Conservation (phyloP, 2,888 invertebrate species). For the Mamestra brassicae region DNA sequence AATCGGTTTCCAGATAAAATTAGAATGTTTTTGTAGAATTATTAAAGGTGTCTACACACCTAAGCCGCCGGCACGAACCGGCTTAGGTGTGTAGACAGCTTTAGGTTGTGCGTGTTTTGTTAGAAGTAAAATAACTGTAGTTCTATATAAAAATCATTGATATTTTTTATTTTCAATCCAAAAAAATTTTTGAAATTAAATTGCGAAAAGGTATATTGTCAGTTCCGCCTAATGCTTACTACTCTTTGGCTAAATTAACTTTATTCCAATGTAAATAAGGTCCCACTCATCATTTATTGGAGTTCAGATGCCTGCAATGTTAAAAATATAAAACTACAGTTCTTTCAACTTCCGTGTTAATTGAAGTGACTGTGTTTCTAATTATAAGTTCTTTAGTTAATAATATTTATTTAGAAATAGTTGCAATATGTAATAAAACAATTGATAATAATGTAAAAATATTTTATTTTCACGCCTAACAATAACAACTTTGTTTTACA, state of each 20-base stretch:
- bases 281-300: too few relatives aligned
- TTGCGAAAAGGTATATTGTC: background rate
- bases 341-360: constrained; percentile 23
- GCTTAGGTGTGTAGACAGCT: too few relatives aligned
- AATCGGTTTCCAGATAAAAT: constrained; percentile 15
- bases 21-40: constrained; percentile 29
- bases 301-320: background rate
- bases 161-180: too few relatives aligned
- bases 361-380: constrained; percentile 59
- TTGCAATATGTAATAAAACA: constrained; percentile 68
- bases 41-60: background rate
- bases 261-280: background rate
- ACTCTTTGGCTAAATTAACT: background rate
- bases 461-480: constrained; percentile 34
- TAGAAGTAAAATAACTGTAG: constrained; percentile 34
- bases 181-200: background rate
- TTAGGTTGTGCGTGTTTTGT: constrained; percentile 24
- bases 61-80: too few relatives aligned
- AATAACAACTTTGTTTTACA: constrained; percentile 1
- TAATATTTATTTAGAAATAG: constrained; percentile 69
- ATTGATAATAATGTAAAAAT: constrained; percentile 44
- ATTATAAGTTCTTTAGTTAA: constrained; percentile 68
- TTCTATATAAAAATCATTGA: constrained; percentile 4
- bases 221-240: background rate
- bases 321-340: constrained; percentile 17